These are phyloP conservation scores for Periophthalmus modestus DNA, from an alignment of 2,113 vertebrate genomes.

Conservation along the genomic window DNA sequence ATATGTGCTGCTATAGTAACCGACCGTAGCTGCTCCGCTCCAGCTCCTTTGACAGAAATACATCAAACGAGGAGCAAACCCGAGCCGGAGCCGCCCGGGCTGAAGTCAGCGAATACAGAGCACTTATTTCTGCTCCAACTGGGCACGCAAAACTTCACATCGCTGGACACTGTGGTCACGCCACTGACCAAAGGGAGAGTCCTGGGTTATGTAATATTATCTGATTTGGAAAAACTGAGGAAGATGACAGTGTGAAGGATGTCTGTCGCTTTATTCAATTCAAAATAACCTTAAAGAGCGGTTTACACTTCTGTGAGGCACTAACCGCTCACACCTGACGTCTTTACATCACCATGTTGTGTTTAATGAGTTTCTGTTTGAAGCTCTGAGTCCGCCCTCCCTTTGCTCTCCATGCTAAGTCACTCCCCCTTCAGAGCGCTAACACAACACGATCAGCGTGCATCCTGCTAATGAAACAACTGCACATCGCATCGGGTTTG, in stretches of 20 bases:
- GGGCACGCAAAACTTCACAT: background rate
- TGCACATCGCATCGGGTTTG: too few relatives aligned
- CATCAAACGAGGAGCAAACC: constrained; percentile 5
- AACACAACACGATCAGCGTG: too few relatives aligned
- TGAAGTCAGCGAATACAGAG: background rate
- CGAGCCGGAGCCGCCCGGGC: background rate
- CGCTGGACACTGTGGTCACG: constrained; percentile 1
- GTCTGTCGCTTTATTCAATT: background rate
- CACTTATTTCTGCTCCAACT: constrained; percentile 9
- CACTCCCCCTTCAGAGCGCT: too few relatives aligned
- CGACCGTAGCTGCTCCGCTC: constrained; percentile 4
- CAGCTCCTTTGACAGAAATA: constrained; percentile 1
- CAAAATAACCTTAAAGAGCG: too few relatives aligned
- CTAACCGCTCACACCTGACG: too few relatives aligned
- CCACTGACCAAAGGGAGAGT: background rate
- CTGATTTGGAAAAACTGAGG: background rate
- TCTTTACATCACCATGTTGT: too few relatives aligned
- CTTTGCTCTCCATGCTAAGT: too few relatives aligned
- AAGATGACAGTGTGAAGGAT: background rate
- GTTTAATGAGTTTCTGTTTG: too few relatives aligned
- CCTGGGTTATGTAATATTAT: background rate
- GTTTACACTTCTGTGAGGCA: too few relatives aligned
- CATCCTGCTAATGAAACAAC: too few relatives aligned
- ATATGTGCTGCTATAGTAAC: constrained; percentile 10
- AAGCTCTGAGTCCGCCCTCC: too few relatives aligned